A percentile compares a stretch with the other conserved stretches of the same genome.
phyloP scores from a whole-genome alignment of 2,888 invertebrate genomes.

The Gymnoscelis rufifasciata region DNA sequence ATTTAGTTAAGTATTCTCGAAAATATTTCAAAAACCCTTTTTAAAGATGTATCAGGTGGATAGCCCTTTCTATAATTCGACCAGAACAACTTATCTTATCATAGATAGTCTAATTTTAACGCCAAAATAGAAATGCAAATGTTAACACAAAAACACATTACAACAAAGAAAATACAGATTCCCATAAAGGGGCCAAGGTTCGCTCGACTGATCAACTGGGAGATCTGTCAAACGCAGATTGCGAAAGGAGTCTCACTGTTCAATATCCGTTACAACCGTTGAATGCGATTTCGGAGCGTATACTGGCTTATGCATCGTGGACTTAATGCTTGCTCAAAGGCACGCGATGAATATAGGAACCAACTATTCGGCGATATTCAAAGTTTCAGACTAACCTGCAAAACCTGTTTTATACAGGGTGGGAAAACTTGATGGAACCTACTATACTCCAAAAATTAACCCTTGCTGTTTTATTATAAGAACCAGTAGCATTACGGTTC shows the following conservation, averaged over 20 bases:
- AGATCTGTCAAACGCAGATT: constrained; percentile 64
- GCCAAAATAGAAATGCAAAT: neutral
- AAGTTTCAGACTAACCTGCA: neutral
- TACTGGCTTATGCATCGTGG: neutral
- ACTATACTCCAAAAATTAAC: no score
- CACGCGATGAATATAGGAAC: neutral
- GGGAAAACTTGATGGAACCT: neutral
- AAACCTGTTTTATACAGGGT: neutral
- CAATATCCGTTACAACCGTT: constrained; percentile 39
- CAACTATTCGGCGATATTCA: neutral
- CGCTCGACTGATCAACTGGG: constrained; percentile 56
- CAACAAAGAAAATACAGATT: constrained; percentile 37
- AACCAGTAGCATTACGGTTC: no score
- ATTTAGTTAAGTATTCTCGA: no score
- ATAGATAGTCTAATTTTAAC: no score
- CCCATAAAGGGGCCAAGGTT: constrained; percentile 31
- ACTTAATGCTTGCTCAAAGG: constrained; percentile 2
- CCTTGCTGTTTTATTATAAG: neutral
- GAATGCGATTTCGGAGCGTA: constrained; percentile 33
- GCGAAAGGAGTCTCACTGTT: constrained; percentile 48
- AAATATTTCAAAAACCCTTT: no score
- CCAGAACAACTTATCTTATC: no score
- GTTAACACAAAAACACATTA: constrained; percentile 14
- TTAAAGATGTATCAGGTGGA: no score
- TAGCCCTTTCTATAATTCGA: no score